These are phyloP conservation scores for Prunella himalayana DNA, from an alignment of 2,113 vertebrate genomes.

Conservation along the genomic window DNA sequence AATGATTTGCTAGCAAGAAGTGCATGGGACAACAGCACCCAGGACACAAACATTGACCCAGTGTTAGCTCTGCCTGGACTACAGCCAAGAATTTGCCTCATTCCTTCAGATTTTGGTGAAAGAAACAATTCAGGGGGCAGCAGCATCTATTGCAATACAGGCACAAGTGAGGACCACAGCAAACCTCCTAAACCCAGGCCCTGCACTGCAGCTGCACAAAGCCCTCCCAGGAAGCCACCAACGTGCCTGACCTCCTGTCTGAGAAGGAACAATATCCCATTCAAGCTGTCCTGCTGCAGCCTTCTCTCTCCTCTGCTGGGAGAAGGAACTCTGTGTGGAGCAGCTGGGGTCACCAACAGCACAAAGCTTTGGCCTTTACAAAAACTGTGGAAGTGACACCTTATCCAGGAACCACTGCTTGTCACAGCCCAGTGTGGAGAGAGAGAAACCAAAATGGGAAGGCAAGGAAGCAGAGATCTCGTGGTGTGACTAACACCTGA, in stretches of 20 bases:
- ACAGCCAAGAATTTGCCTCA: conserved; percentile 1
- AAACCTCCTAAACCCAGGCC: not conserved
- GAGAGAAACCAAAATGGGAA: not conserved
- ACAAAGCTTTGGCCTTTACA: not conserved
- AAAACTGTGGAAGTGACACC: rapidly evolving
- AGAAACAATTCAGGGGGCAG: conserved; percentile 37
- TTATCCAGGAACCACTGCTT: not conserved
- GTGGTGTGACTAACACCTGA: not conserved
- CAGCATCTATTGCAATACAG: not conserved
- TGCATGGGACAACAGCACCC: not conserved
- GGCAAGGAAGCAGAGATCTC: not conserved
- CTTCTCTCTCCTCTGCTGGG: not conserved
- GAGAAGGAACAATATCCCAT: not conserved
- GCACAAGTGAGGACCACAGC: not conserved
- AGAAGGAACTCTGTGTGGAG: not conserved
- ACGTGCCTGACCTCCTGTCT: not conserved
- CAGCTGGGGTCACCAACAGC: not conserved
- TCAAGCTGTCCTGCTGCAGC: not conserved
- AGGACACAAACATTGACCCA: not conserved
- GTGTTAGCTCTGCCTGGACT: not conserved
- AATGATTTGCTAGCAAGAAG: not conserved
- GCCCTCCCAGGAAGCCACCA: not conserved
- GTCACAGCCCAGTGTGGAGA: not conserved
- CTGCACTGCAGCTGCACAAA: not conserved
- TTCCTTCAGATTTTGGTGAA: conserved; percentile 32